These are phyloP conservation scores for Stenopsyche tienmushanensis DNA, from an alignment of 1,140 invertebrate species.

Conservation along the genomic window DNA sequence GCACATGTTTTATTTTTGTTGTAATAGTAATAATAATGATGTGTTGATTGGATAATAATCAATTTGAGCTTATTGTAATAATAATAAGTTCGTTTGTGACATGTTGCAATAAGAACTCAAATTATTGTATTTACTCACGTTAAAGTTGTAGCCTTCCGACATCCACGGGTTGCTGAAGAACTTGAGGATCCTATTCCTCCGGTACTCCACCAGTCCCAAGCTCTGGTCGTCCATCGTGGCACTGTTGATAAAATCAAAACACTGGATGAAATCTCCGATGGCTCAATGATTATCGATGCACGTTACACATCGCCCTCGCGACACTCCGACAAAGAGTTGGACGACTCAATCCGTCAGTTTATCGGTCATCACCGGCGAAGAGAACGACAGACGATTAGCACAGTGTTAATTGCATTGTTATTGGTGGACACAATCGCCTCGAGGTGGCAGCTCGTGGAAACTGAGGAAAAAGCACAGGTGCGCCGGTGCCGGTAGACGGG, in stretches of 20 bases:
- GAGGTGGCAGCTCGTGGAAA: not conserved
- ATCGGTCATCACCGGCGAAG: too few species aligned
- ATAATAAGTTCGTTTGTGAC: too few species aligned
- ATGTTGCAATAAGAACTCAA: not conserved
- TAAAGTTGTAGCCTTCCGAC: constrained; percentile 16
- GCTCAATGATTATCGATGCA: not conserved
- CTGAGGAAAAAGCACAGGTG: constrained; percentile 15
- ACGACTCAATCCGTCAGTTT: not conserved
- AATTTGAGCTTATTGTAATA: too few species aligned
- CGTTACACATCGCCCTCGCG: not conserved
- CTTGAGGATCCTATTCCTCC: constrained; percentile 14
- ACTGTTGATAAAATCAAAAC: not conserved
- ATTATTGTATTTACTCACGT: constrained; percentile 3
- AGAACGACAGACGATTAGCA: not conserved
- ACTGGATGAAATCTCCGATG: not conserved
- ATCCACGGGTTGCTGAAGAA: constrained; percentile 23
- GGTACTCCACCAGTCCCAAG: constrained; percentile 19
- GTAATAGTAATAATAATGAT: not conserved
- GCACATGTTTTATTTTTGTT: not conserved
- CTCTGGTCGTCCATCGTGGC: constrained; percentile 12
- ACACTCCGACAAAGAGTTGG: not conserved
- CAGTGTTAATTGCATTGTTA: not conserved
- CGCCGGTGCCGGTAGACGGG: not conserved
- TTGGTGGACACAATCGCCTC: not conserved
- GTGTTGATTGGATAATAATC: too few species aligned